Base-by-base conservation (phyloP, 2,113 vertebrate genomes). In the Numenius arquata region DNA sequence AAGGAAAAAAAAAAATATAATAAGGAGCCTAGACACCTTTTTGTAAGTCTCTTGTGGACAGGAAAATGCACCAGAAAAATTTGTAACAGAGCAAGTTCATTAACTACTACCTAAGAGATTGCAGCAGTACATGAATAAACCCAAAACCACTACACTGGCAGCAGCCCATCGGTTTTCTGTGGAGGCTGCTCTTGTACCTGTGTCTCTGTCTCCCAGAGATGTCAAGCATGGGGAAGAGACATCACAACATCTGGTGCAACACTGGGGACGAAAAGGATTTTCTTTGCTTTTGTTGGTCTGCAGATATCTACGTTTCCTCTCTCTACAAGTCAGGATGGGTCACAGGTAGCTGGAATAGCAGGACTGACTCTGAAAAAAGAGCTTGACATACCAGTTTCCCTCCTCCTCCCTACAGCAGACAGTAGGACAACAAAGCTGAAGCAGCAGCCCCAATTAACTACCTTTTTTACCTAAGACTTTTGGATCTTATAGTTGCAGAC, bases 61-160 rank as follows among this genome's bases (percentile, higher is more conserved):
- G 10, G 29, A 81, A 77, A 53, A 41, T 15, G n/a, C 55, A 91
- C 3, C 11, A 81, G 30, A 41, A 86, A 71, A 94, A 9, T 20
- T 80, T 59, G 3, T 5, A 47, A 71, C 1, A 22, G 27, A 89
- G 29, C 25, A 84, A 66, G 21, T 36, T 74, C 22, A 50, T 76
- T 68, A 93, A 16, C 25, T 41, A 48, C 21, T 30, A 45, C 9
- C 38, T 43, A 65, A 48, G 15, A 43, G 15, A 43, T 0, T 76
- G 58, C 32, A 58, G 53, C 45, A 15, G 27, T 1, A 50, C 63
- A 11, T 0, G 0, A 83, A 76, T 27, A 67, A 92, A 63, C 19
- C 20, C 62, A 9, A 77, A 45, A n/a, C 1, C 40, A 36, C 8
- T 30, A 25, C 36, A 26, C 20, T 15, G n/a, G 32, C 59, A 81